Evolutionary conservation across 92 coral and sea anemone species (phyloP).

Genomic region (Scolanthus callimorphus): DNA sequence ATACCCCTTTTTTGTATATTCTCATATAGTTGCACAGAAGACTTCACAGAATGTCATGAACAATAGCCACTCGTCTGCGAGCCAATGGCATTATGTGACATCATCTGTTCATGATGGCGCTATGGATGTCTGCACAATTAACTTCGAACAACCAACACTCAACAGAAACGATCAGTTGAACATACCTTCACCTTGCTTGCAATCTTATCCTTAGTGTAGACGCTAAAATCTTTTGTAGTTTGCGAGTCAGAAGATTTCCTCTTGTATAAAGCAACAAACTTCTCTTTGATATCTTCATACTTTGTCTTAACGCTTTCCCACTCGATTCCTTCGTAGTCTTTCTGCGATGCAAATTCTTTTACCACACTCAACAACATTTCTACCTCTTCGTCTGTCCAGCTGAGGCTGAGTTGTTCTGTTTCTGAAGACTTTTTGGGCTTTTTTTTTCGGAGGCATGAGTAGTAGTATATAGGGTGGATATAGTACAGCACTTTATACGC

Average conservation of each 20-base stretch:
- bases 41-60: too few relatives aligned
- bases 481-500: too few relatives aligned
- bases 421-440: constrained; percentile 6
- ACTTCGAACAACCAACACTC: too few relatives aligned
- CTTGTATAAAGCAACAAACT: constrained; percentile 23
- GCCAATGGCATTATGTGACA: too few relatives aligned
- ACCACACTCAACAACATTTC: constrained; percentile 35
- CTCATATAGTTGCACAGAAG: too few relatives aligned
- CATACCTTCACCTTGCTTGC: too few relatives aligned
- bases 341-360: constrained; percentile 30
- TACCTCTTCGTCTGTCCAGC: constrained; percentile 48
- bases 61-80: too few relatives aligned
- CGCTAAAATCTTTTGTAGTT: constrained; percentile 3
- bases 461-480: too few relatives aligned
- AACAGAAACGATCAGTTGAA: too few relatives aligned
- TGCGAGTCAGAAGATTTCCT: constrained; percentile 8
- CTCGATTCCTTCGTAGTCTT: constrained; percentile 43
- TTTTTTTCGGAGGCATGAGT: constrained; percentile 45
- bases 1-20: too few relatives aligned
- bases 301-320: constrained; percentile 51
- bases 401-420: constrained; percentile 8
- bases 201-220: constrained; percentile 20
- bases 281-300: constrained; percentile 28
- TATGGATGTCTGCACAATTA: too few relatives aligned
- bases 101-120: too few relatives aligned